Conservation (phyloP, 2,113 vertebrate genomes). For the Neomonachus schauinslandi region DNA sequence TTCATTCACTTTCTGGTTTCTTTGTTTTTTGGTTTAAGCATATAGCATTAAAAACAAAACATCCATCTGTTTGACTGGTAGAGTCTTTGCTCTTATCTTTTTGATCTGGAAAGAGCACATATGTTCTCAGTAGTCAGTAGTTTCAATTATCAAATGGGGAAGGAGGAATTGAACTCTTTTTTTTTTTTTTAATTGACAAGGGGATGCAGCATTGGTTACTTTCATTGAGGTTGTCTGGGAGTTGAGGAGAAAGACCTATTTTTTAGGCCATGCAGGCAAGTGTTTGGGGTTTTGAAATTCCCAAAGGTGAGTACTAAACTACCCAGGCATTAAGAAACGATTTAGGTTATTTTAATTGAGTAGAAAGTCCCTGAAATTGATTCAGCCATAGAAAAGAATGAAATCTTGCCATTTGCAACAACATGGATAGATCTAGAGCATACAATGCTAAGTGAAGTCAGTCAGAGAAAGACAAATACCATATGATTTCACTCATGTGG, state of each 20-base stretch:
- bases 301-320: neutral
- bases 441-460: neutral
- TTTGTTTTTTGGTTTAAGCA: neutral
- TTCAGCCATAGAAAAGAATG: neutral
- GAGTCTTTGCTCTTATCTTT: neutral
- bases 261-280: neutral
- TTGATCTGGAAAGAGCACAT: neutral
- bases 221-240: neutral
- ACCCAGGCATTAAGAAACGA: neutral
- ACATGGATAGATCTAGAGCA: neutral
- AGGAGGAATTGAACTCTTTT: neutral
- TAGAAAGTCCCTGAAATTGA: neutral
- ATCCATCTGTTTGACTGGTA: neutral
- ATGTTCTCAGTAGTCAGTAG: neutral
- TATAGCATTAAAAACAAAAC: neutral
- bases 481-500: neutral
- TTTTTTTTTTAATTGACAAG: neutral
- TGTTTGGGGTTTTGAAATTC: neutral
- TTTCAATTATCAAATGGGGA: neutral
- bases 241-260: neutral
- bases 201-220: neutral
- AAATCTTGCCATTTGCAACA: neutral
- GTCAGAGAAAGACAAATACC: neutral
- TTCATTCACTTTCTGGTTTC: conserved; percentile 11
- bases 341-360: neutral